A percentile compares a stretch with the other conserved stretches of the same genome.
phyloP scores from a whole-genome alignment of 2,888 invertebrate species.

The Nemurella pictetii region DNA sequence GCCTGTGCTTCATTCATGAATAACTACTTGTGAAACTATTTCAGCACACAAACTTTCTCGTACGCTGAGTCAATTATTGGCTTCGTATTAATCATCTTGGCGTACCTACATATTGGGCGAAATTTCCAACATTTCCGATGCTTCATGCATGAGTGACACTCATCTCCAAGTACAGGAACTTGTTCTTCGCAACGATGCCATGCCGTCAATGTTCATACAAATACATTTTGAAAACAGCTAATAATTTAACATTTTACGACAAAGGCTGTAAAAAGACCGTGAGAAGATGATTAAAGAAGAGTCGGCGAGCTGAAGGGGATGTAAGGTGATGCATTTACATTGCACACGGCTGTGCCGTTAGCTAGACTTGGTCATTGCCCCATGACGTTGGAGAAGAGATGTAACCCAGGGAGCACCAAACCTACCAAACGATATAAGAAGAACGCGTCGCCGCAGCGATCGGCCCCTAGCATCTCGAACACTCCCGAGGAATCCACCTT shows the following conservation, averaged over 20 bases:
- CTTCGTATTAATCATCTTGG: background rate
- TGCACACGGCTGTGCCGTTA: background rate
- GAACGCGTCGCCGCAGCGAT: background rate
- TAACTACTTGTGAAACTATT: background rate
- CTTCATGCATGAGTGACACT: background rate
- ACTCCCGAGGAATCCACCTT: background rate
- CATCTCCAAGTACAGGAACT: background rate
- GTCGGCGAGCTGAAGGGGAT: background rate
- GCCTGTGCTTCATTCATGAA: background rate
- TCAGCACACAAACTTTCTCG: background rate
- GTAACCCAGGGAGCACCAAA: background rate
- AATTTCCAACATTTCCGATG: background rate
- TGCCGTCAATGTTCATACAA: background rate
- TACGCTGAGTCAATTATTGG: background rate
- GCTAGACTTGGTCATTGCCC: background rate
- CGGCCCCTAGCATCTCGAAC: no score
- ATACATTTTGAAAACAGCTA: no score
- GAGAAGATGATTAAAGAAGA: no score
- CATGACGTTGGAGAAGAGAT: background rate
- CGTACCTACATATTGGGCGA: background rate
- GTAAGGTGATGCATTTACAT: background rate
- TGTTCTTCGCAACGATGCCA: no score
- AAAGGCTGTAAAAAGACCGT: no score
- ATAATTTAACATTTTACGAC: background rate
- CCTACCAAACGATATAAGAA: no score